Evolutionary conservation across 2,113 vertebrate species (phyloP).

Genomic region (Dicrurus megarhynchus): DNA sequence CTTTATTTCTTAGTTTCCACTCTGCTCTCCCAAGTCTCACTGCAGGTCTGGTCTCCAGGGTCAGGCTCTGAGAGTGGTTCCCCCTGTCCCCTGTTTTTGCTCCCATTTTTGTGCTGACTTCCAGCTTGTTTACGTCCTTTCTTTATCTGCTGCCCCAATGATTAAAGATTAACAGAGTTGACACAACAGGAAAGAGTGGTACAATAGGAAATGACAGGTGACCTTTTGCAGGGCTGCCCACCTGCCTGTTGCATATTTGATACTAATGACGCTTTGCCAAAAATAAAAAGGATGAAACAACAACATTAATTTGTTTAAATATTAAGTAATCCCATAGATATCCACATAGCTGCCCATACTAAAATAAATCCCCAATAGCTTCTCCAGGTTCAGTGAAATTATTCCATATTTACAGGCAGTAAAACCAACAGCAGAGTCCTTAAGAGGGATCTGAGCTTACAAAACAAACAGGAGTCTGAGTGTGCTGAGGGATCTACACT

Average conservation of each 20-base stretch:
- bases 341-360: neutral
- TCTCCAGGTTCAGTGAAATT: neutral
- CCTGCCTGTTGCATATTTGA: conserved; percentile 3
- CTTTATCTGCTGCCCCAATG: neutral
- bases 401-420: neutral
- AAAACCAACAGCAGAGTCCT: neutral
- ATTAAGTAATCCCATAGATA: neutral
- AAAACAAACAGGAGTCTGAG: neutral
- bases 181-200: neutral
- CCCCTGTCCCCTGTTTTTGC: neutral
- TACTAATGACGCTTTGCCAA: neutral
- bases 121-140: neutral
- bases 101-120: neutral
- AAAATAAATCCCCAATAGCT: neutral
- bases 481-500: neutral
- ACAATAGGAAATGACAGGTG: conserved; percentile 6
- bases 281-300: neutral
- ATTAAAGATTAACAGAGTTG: conserved; percentile 19
- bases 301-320: neutral
- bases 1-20: neutral
- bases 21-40: neutral
- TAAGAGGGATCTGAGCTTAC: neutral
- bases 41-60: neutral
- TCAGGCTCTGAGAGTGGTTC: neutral
- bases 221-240: neutral